Evolutionary conservation across 30 jellyfish, hydroid and myxozoan genomes (phyloP), one percentile per base, ranked within the genome.

Genomic region (Turritopsis dohrnii): DNA sequence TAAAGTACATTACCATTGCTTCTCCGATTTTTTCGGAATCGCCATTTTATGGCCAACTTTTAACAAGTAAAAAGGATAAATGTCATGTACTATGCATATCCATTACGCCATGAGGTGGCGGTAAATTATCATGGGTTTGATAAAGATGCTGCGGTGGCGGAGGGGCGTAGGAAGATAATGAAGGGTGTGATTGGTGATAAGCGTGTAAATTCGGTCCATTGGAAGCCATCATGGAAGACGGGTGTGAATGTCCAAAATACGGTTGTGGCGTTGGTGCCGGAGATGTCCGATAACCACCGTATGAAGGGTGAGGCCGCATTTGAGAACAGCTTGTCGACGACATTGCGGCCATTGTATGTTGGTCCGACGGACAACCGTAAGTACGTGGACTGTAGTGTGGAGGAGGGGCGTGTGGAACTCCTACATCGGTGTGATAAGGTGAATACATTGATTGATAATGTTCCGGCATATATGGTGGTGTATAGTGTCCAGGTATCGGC

Each of bases 361-460:
- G 89, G 30, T 82, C 89, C n/a, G 89, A 82, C 8, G 86, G 69
- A 81, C 88, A 81, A 18, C 89, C 89, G 31, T 88, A 85, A 7
- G 96, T 29, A 74, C 88, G 85, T 8, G 96, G 85, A 65, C 76
- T 54, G 66, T 81, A 88, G 3, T 91, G 95, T 41, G 85, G 84
- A 13, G 92, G 75, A 1, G 92, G 84, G 18, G 94, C 76, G 18
- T 95, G 83, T 5, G 96, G 89, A 1, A 81, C 69, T 16, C 88
- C 26, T 23, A 79, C 79, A 71, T 93, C 96, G 18, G 76, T 53
- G 79, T 88, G 92, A 71, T 88, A 93, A n/a, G 89, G 86, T 28
- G 95, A 71, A 75, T 93, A 95, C 76, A 79, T 31, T 29, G 96
- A 71, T 0, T 87, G 88, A 72, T 88, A 88, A 79, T 88, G 96